These are phyloP conservation scores for Ceratosolen fusciceps DNA, from an alignment of 1,140 invertebrate genomes.

Conservation along the genomic window DNA sequence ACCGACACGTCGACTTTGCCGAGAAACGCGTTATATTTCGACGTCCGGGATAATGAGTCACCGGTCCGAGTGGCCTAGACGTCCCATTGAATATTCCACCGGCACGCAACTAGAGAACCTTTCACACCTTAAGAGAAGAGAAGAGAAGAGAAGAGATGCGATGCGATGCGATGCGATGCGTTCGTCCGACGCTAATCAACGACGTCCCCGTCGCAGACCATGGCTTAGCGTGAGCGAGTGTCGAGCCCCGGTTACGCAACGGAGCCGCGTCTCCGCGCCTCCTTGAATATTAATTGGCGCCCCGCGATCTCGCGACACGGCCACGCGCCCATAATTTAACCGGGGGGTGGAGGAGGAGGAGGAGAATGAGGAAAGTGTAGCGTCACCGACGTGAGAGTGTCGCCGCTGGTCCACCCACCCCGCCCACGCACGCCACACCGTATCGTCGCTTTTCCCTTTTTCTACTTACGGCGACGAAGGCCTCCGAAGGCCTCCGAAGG, in stretches of 20 bases:
- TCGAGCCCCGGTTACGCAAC: not conserved
- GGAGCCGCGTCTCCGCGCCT: not conserved
- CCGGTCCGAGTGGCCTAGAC: not conserved
- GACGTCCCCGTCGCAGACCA: too few relatives aligned
- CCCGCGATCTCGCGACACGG: not conserved
- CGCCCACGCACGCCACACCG: not conserved
- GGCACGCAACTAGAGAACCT: not conserved
- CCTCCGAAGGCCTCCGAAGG: slow-evolving; percentile 59
- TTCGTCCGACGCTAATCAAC: too few relatives aligned
- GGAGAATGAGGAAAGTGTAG: too few relatives aligned
- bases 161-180: not conserved
- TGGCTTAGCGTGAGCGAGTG: not conserved
- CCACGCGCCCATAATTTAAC: not conserved
- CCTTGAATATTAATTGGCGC: not conserved
- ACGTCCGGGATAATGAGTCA: slow-evolving; percentile 28
- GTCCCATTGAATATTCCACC: slow-evolving; percentile 19
- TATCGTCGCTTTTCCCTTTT: slow-evolving; percentile 5
- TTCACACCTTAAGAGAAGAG: slow-evolving; percentile 32
- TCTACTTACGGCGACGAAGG: too few relatives aligned
- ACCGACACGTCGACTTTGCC: not conserved
- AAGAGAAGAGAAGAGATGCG: not conserved
- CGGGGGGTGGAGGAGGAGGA: not conserved
- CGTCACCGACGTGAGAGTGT: not conserved
- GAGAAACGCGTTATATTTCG: slow-evolving; percentile 9
- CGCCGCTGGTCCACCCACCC: slow-evolving; percentile 22